These are phyloP conservation scores for Pandemis corylana DNA, from an alignment of 2,888 invertebrate species.

Conservation along the genomic window DNA sequence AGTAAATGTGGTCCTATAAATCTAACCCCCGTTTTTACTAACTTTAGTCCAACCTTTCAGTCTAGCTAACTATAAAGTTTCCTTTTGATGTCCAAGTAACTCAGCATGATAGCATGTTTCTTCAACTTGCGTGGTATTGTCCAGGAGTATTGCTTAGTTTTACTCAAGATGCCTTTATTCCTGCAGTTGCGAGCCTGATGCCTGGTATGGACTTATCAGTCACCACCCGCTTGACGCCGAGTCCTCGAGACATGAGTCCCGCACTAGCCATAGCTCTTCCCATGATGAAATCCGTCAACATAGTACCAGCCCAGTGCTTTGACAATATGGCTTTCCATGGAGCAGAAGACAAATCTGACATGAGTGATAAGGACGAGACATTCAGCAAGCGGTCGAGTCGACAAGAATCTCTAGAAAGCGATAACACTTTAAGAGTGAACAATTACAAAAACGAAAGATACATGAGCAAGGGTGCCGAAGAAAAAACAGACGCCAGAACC, in stretches of 20 bases:
- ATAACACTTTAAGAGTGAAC: conserved; percentile 69
- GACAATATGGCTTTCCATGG: conserved; percentile 81
- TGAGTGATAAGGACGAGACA: conserved; percentile 51
- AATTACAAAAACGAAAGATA: conserved; percentile 75
- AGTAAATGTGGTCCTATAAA: conserved; percentile 9
- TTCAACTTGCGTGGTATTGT: conserved; percentile 29
- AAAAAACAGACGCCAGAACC: conserved; percentile 76
- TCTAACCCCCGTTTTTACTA: background rate
- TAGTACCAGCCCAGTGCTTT: conserved; percentile 79
- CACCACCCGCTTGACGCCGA: conserved; percentile 87
- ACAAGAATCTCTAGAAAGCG: conserved; percentile 71
- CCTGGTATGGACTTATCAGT: conserved; percentile 86
- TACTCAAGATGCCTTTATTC: conserved; percentile 46
- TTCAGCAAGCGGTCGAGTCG: conserved; percentile 64
- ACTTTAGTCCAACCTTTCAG: background rate
- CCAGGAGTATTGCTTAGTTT: conserved; percentile 48
- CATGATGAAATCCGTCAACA: conserved; percentile 85
- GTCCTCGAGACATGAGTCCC: conserved; percentile 87
- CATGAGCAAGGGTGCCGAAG: conserved; percentile 67
- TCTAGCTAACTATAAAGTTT: background rate
- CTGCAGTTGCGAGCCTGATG: conserved; percentile 81
- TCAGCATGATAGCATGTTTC: conserved; percentile 37
- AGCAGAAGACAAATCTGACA: conserved; percentile 57
- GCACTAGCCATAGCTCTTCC: conserved; percentile 86
- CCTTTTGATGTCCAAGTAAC: conserved; percentile 8